These are phyloP conservation scores for Onychomys torridus DNA, from an alignment of 2,797 vertebrate species.

Conservation along the genomic window DNA sequence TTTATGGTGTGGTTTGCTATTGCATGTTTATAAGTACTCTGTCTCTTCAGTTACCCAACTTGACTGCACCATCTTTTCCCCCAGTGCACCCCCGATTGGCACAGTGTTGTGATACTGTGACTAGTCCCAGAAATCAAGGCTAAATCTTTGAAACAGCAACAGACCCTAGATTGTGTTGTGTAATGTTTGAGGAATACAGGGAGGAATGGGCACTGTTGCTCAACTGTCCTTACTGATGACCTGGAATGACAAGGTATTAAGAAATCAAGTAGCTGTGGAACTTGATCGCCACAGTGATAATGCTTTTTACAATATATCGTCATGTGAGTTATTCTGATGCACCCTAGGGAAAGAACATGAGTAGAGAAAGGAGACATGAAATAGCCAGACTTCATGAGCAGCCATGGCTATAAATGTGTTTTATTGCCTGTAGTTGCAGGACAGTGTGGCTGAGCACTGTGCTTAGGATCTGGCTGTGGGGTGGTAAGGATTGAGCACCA, in stretches of 20 bases:
- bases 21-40: neutral
- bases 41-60: neutral
- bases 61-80: neutral
- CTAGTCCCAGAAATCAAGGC: neutral
- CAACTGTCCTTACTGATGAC: constrained; percentile 4
- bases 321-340: neutral
- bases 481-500: neutral
- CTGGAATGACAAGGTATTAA: neutral
- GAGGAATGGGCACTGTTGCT: neutral
- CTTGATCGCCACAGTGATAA: neutral
- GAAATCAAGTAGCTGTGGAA: neutral
- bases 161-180: neutral
- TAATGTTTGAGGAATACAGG: neutral
- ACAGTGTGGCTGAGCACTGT: neutral
- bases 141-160: constrained; percentile 32
- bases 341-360: neutral
- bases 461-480: neutral
- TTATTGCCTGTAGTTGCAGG: neutral
- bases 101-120: neutral
- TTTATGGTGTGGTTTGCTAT: neutral
- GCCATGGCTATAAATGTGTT: neutral
- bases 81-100: neutral
- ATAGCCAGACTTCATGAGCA: neutral
- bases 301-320: neutral
- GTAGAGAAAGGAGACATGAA: constrained; percentile 27